Evolutionary conservation across 2,797 vertebrate species (phyloP).

Genomic region (Coccyzus lansbergi): DNA sequence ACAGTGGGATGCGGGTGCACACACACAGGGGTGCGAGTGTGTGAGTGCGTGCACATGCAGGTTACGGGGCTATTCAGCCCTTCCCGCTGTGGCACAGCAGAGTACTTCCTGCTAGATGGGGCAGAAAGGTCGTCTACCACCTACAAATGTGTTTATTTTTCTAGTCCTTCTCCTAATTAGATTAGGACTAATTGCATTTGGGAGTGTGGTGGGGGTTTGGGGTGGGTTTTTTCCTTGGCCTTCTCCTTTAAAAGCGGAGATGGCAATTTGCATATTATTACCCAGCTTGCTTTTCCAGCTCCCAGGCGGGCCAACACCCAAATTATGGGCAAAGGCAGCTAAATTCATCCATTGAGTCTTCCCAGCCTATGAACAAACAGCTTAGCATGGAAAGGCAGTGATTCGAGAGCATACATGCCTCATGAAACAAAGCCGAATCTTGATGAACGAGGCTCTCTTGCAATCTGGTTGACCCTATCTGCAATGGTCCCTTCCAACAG

Average conservation of each 20-base stretch:
- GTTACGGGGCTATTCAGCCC: not conserved
- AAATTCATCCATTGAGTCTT: not conserved
- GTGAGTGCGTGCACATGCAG: not conserved
- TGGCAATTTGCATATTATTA: not conserved
- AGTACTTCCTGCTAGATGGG: rapidly evolving
- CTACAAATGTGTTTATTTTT: slow-evolving; percentile 36
- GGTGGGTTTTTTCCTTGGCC: not conserved
- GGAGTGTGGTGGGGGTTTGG: not conserved
- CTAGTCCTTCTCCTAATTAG: not conserved
- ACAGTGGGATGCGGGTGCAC: not conserved
- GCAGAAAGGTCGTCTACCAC: not conserved
- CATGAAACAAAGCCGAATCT: not conserved
- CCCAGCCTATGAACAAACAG: not conserved
- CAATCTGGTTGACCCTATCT: not conserved
- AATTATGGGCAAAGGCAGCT: not conserved
- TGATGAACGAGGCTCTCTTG: rapidly evolving
- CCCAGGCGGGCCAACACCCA: rapidly evolving
- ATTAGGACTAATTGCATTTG: slow-evolving; percentile 63
- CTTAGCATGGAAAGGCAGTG: rapidly evolving
- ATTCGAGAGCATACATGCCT: not conserved
- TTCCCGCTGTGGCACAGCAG: rapidly evolving
- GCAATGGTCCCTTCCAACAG: not conserved
- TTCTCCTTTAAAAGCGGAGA: not conserved
- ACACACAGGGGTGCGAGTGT: not conserved
- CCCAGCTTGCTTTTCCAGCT: not conserved